These are phyloP conservation scores for Cricetomys ansorgei DNA, from an alignment of 2,113 vertebrate genomes.

Conservation along the genomic window DNA sequence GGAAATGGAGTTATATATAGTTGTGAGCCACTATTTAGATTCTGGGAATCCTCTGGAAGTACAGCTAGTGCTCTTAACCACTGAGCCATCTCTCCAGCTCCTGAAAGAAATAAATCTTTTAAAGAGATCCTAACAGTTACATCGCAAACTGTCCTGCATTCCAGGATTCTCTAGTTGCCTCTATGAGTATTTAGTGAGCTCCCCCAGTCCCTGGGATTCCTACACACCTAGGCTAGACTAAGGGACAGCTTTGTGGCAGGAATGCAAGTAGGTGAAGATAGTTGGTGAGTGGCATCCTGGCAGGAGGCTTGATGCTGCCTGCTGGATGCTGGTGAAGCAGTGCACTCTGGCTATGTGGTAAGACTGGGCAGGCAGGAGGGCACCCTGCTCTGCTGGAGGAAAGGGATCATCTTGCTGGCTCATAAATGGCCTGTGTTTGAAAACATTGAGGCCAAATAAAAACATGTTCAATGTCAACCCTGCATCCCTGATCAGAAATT, in stretches of 20 bases:
- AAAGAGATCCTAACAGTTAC: background rate
- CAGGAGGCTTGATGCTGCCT: background rate
- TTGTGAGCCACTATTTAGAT: background rate
- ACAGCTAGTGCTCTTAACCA: background rate
- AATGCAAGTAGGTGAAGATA: background rate
- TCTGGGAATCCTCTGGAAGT: background rate
- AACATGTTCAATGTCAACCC: background rate
- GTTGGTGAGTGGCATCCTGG: background rate
- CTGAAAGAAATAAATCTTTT: background rate
- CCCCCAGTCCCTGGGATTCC: background rate
- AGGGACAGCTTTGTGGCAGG: background rate
- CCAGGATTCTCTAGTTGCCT: background rate
- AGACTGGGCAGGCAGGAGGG: background rate
- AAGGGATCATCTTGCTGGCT: background rate
- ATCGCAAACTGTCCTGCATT: background rate
- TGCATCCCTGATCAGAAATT: background rate
- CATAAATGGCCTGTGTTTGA: background rate
- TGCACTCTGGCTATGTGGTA: background rate
- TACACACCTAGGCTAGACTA: background rate
- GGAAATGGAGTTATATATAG: background rate
- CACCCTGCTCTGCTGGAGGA: background rate
- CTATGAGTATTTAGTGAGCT: background rate
- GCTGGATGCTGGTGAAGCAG: background rate
- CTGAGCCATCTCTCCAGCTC: background rate
- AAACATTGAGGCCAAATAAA: conserved; percentile 44